These are phyloP conservation scores for Ficedula albicollis DNA, from an alignment of 2,797 vertebrate genomes.

Conservation along the genomic window DNA sequence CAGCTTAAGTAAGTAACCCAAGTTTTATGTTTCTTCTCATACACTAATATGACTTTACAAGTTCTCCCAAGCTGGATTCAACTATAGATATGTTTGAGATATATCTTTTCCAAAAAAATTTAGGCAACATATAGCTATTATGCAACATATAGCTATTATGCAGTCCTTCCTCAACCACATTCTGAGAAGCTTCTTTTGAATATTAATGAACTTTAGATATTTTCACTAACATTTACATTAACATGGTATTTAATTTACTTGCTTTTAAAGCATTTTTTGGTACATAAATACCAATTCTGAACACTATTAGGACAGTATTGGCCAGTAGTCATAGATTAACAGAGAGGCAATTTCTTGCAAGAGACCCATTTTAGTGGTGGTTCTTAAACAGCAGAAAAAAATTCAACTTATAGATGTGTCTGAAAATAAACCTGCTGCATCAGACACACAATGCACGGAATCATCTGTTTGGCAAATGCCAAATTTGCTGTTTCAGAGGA, in stretches of 20 bases:
- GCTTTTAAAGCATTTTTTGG: neutral
- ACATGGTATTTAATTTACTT: neutral
- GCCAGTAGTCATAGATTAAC: neutral
- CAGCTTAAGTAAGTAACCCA: neutral
- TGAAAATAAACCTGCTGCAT: neutral
- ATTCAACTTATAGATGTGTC: neutral
- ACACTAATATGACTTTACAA: neutral
- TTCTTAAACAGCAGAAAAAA: neutral
- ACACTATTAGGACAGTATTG: neutral
- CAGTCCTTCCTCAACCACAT: neutral
- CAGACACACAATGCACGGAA: neutral
- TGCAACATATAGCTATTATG: rapidly evolving
- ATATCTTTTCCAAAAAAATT: neutral
- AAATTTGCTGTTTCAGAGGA: neutral
- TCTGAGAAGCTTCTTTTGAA: neutral
- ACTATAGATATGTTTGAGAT: neutral
- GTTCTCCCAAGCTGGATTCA: neutral
- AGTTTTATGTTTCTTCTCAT: neutral
- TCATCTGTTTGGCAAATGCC: neutral
- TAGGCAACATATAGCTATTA: rapidly evolving
- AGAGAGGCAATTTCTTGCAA: neutral
- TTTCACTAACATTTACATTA: neutral
- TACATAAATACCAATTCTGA: neutral
- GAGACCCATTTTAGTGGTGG: neutral
- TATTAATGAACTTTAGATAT: neutral